Evolutionary conservation across 2,797 vertebrate genomes (phyloP).

Genomic region (Helarctos malayanus): DNA sequence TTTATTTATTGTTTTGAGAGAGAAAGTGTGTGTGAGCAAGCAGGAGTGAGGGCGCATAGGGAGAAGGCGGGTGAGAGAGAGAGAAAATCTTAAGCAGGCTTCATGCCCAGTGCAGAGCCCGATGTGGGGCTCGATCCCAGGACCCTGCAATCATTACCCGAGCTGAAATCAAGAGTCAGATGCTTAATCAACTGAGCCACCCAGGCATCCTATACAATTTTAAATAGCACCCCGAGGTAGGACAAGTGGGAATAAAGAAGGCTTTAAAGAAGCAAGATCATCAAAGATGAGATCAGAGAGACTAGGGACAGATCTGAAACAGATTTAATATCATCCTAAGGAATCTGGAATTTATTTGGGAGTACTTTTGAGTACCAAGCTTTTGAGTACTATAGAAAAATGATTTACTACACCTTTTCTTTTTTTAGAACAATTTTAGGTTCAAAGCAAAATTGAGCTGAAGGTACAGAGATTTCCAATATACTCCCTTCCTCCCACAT

Average conservation of each 20-base stretch:
- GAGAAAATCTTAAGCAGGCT: background rate
- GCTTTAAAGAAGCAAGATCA: conserved; percentile 8
- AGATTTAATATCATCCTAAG: background rate
- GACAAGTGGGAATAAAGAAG: background rate
- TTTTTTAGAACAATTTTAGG: background rate
- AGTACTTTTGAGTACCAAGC: background rate
- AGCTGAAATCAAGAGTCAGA: background rate
- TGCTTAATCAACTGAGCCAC: background rate
- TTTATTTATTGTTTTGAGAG: background rate
- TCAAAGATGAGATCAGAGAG: background rate
- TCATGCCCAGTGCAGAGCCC: background rate
- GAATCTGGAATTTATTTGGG: conserved; percentile 15
- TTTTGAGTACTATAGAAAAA: conserved; percentile 20
- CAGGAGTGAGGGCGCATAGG: background rate
- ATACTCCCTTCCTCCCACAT: background rate
- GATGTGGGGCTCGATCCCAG: background rate
- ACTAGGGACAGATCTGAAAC: background rate
- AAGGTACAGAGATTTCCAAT: background rate
- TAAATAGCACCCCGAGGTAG: background rate
- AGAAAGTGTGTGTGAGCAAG: background rate
- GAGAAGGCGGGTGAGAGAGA: background rate
- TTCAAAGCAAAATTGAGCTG: background rate
- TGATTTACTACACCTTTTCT: background rate
- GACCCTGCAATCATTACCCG: background rate
- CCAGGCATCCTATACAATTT: background rate